Percentiles rank a stretch among this genome's conserved stretches.
Conservation (phyloP, 2,113 vertebrate species). For the Falcunculus frontatus region DNA sequence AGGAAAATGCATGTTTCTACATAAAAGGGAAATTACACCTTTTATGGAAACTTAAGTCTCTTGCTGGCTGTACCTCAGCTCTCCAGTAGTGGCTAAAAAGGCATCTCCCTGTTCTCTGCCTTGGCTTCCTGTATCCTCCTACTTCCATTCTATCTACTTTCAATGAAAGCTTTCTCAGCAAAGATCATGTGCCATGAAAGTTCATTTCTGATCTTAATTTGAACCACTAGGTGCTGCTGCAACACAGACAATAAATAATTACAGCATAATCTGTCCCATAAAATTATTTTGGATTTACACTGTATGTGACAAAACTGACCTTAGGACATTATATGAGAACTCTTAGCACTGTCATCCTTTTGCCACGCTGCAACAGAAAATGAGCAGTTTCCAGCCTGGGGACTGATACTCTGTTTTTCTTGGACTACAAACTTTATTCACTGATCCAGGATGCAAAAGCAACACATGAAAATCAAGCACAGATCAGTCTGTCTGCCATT, state of each 20-base stretch:
- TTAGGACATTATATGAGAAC: not conserved
- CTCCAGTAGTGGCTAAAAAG: not conserved
- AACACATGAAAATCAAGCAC: not conserved
- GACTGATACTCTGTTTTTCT: not conserved
- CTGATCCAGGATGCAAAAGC: not conserved
- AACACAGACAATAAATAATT: constrained; percentile 21
- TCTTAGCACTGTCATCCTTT: not conserved
- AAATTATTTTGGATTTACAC: not conserved
- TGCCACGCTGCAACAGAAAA: not conserved
- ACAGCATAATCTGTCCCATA: not conserved
- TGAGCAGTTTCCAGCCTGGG: not conserved
- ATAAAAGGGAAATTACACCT: not conserved
- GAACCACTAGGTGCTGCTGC: constrained; percentile 63
- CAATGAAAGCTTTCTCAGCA: not conserved
- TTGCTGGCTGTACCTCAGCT: not conserved
- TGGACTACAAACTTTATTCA: not conserved
- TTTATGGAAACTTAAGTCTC: not conserved
- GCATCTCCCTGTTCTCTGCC: not conserved
- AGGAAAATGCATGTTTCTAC: not conserved
- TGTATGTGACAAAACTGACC: not conserved
- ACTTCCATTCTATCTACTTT: not conserved
- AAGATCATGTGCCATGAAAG: not conserved
- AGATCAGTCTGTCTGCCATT: not conserved
- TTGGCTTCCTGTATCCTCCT: not conserved
- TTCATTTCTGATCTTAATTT: not conserved